A percentile compares a stretch with the other conserved stretches of the same genome.
Conservation (phyloP, 2,113 vertebrate species). For the Engraulis encrasicolus region DNA sequence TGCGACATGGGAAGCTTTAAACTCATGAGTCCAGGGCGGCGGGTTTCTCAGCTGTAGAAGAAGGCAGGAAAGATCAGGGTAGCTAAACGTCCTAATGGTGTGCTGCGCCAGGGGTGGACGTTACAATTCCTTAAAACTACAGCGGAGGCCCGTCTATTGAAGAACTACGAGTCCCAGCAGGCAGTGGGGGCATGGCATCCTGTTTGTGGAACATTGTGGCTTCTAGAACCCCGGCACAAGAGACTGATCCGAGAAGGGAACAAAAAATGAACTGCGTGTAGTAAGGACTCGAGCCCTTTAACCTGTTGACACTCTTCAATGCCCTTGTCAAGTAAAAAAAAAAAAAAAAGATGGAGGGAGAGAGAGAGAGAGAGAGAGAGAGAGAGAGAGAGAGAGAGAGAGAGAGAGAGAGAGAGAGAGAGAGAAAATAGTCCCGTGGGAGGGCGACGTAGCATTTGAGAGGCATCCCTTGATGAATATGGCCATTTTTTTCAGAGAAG, state of each 20-base stretch:
- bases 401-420: constrained; percentile 28
- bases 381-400: constrained; percentile 15
- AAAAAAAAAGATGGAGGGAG: constrained; percentile 30
- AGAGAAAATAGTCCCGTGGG: too few species aligned
- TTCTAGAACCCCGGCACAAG: constrained; percentile 24
- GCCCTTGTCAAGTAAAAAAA: constrained; percentile 41
- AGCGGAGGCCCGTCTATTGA: constrained; percentile 42
- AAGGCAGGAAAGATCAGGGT: constrained; percentile 38
- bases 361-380: constrained; percentile 46
- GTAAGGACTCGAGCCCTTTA: constrained; percentile 29
- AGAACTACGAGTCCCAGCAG: constrained; percentile 40
- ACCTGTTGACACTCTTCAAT: constrained; percentile 50
- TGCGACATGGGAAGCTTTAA: constrained; percentile 48
- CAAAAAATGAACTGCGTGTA: constrained; percentile 34
- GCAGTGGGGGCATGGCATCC: constrained; percentile 27
- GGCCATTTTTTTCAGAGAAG: constrained; percentile 65
- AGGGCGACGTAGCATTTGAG: too few species aligned
- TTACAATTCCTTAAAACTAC: constrained; percentile 59
- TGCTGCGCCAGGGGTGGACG: constrained; percentile 25
- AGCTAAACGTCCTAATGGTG: constrained; percentile 49
- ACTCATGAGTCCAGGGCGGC: constrained; percentile 59
- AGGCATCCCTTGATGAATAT: constrained; percentile 60
- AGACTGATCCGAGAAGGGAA: constrained; percentile 34
- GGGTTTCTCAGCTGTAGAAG: constrained; percentile 59
- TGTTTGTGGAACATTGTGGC: constrained; percentile 12